These are phyloP conservation scores for Latrodectus geometricus DNA, from an alignment of 1,140 invertebrate species.

Conservation along the genomic window DNA sequence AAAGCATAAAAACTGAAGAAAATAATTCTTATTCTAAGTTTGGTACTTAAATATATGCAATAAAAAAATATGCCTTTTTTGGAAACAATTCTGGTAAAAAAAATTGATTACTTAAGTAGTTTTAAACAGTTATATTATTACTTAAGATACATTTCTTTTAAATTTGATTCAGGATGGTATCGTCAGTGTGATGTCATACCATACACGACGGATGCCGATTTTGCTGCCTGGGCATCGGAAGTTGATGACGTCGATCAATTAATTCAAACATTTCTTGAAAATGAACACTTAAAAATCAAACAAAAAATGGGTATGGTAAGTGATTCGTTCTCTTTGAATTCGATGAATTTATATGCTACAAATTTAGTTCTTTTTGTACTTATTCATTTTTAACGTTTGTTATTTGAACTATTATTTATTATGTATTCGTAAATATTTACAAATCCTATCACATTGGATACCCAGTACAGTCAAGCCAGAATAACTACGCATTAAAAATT, in stretches of 20 bases:
- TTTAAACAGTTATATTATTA: too few species aligned
- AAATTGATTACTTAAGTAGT: too few species aligned
- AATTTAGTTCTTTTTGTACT: neutral
- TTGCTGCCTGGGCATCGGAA: conserved; percentile 69
- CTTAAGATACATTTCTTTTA: too few species aligned
- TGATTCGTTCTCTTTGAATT: neutral
- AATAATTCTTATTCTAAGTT: too few species aligned
- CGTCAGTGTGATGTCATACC: conserved; percentile 74
- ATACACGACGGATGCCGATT: conserved; percentile 73
- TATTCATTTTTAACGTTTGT: neutral
- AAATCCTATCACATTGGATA: too few species aligned
- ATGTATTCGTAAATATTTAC: neutral
- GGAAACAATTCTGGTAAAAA: too few species aligned
- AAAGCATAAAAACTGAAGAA: too few species aligned
- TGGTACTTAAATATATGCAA: too few species aligned
- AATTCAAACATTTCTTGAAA: neutral
- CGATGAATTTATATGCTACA: neutral
- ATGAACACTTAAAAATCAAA: conserved; percentile 17
- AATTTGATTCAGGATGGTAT: conserved; percentile 70
- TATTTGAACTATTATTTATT: neutral
- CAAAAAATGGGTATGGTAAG: conserved; percentile 43
- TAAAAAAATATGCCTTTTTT: too few species aligned
- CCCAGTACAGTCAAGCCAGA: too few species aligned
- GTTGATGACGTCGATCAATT: conserved; percentile 23
- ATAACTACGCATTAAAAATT: too few species aligned